Percentiles rank a stretch among this genome's conserved stretches.
phyloP scores from a whole-genome alignment of 2,113 vertebrate species.

The Mastomys natalensis region DNA sequence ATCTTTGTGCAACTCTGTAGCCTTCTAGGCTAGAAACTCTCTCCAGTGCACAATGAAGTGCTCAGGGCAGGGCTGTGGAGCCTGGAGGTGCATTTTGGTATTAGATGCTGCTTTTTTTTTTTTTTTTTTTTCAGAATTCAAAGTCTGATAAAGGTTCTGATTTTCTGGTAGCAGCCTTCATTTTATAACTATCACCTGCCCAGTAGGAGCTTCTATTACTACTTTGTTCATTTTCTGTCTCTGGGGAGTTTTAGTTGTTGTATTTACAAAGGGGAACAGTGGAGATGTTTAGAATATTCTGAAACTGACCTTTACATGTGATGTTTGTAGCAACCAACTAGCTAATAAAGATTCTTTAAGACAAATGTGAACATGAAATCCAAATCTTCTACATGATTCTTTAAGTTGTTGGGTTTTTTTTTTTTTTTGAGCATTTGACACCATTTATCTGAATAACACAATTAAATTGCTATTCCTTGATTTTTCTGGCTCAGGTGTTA shows the following conservation, averaged over 20 bases:
- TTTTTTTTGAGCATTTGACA: neutral
- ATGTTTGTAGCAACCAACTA: neutral
- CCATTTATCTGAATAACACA: neutral
- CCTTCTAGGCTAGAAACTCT: neutral
- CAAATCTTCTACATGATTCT: too few species aligned
- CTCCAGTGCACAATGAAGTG: neutral
- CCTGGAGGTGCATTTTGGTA: neutral
- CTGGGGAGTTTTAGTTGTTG: neutral
- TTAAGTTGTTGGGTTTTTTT: neutral
- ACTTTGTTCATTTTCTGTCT: neutral
- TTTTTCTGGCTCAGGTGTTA: neutral
- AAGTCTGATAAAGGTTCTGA: neutral
- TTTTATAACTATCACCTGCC: neutral
- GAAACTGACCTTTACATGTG: neutral
- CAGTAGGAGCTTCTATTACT: neutral
- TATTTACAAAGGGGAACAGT: conserved; percentile 10
- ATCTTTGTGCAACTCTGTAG: conserved; percentile 50
- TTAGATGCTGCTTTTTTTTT: neutral
- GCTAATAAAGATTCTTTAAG: neutral
- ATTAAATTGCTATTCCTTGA: neutral
- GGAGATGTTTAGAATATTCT: neutral
- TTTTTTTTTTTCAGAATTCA: neutral
- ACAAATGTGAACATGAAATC: neutral
- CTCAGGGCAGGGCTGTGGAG: neutral
- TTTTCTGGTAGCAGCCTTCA: neutral